A percentile compares a stretch with the other conserved stretches of the same genome.
Conservation (phyloP, 2,113 vertebrate genomes). For the Dasyurus viverrinus region DNA sequence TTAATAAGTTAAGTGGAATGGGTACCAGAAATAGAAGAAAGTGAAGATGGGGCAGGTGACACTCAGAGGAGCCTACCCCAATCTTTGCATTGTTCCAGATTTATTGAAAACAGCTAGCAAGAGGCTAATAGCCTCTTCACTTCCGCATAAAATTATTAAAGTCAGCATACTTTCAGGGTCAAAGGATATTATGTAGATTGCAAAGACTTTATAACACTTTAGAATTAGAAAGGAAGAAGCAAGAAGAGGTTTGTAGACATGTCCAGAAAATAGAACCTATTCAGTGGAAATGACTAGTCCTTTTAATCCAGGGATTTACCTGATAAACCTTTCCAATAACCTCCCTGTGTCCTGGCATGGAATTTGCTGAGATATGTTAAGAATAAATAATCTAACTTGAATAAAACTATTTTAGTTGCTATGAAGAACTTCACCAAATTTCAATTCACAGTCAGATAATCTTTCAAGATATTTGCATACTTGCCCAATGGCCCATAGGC, state of each 20-base stretch:
- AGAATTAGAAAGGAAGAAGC: background rate
- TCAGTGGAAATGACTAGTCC: background rate
- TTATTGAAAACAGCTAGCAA: background rate
- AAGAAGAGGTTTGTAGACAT: background rate
- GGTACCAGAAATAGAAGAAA: background rate
- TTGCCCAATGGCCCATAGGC: background rate
- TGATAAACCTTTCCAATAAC: background rate
- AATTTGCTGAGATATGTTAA: background rate
- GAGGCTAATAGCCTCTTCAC: background rate
- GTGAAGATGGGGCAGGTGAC: background rate
- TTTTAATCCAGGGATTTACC: background rate
- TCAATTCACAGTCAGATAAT: background rate
- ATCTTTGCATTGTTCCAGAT: background rate
- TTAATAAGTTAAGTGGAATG: background rate
- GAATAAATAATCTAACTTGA: background rate
- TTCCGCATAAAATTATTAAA: background rate
- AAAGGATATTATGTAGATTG: background rate
- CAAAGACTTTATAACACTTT: background rate
- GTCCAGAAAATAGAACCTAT: background rate
- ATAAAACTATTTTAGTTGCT: background rate
- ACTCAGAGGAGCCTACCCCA: background rate
- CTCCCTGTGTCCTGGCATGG: background rate
- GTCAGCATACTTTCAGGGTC: background rate
- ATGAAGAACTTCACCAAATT: background rate
- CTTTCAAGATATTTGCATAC: background rate